These are phyloP conservation scores for Myotis myotis DNA, from an alignment of 2,797 vertebrate species.

Conservation along the genomic window DNA sequence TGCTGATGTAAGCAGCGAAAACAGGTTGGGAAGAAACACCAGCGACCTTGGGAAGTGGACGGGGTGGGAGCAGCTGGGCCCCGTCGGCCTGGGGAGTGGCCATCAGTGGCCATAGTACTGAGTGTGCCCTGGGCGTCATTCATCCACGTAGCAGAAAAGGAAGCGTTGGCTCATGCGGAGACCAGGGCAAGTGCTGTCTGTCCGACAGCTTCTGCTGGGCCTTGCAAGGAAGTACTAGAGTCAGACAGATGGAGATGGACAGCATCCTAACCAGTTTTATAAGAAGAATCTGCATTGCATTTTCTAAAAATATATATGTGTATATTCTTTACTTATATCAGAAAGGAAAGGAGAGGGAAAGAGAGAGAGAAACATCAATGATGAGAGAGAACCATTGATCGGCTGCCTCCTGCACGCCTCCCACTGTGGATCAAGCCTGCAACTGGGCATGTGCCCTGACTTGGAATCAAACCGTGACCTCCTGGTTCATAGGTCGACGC, in stretches of 20 bases:
- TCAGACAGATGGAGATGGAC: background rate
- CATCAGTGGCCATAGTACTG: rapidly evolving
- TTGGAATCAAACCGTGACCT: too few species aligned
- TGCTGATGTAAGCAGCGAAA: background rate
- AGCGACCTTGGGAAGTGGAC: background rate
- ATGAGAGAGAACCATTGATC: too few species aligned
- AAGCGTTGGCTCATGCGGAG: too few species aligned
- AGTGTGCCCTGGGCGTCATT: background rate
- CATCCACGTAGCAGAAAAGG: background rate
- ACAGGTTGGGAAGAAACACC: background rate
- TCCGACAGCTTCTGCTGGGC: background rate
- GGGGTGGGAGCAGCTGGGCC: background rate
- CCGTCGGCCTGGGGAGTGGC: background rate
- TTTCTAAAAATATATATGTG: too few species aligned
- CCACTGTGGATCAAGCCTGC: too few species aligned
- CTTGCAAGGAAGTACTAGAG: background rate
- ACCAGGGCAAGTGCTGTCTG: background rate
- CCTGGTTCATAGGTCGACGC: too few species aligned
- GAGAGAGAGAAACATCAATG: too few species aligned
- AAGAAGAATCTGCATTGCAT: background rate
- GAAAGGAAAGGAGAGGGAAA: too few species aligned
- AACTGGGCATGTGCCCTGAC: too few species aligned
- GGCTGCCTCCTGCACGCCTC: too few species aligned
- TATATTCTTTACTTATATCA: too few species aligned
- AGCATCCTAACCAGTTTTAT: background rate